Evolutionary conservation across 2,113 vertebrate genomes (phyloP), one percentile per base, ranked within the genome.

Genomic region (Sarotherodon lohbergeri): DNA sequence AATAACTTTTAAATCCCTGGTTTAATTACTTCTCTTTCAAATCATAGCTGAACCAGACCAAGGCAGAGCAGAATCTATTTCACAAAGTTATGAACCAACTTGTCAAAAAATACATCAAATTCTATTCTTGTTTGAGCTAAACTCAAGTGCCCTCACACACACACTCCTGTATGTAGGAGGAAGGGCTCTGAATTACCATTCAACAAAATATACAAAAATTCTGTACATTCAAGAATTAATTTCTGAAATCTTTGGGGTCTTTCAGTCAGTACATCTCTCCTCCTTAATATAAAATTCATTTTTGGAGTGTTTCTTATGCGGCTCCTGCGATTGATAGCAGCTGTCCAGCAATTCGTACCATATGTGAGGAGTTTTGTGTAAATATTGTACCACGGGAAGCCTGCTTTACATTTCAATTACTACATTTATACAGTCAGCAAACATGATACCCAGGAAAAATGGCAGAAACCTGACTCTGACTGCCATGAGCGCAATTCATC

Each of bases 371-470:
- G 88, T 84, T 93, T 92, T 93, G 94, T 95, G 91, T 95, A 96
- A 95, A 95, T 94, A 95, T 94, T 95, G 91, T 90, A 90, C 90
- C 91, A 88, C 73, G 57, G 86, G 93, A 92, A 91, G 89, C 92
- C 92, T 92, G 93, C 93, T 95, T 95, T 93, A 94, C 91, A 92
- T 94, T 96, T 94, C 93, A 95, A 91, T 95, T 95, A 91, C 93
- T 93, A 82, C 88, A 90, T 95, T 93, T 93, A 93, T 93, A 90
- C 88, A 94, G 91, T 93, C 94, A 84, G 93, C 92, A 89, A 94
- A 94, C 93, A 93, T 36, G 84, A 93, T 94, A 91, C 56, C 83
- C 88, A 81, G 91, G 88, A 36, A 93, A 87, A 87, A 86, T 46
- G 84, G 82, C 90, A 79, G 93, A 88, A 94, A 94, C 88, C 80